Evolutionary conservation across 2,113 vertebrate genomes (phyloP).

Genomic region (Mormyrus lacerda): DNA sequence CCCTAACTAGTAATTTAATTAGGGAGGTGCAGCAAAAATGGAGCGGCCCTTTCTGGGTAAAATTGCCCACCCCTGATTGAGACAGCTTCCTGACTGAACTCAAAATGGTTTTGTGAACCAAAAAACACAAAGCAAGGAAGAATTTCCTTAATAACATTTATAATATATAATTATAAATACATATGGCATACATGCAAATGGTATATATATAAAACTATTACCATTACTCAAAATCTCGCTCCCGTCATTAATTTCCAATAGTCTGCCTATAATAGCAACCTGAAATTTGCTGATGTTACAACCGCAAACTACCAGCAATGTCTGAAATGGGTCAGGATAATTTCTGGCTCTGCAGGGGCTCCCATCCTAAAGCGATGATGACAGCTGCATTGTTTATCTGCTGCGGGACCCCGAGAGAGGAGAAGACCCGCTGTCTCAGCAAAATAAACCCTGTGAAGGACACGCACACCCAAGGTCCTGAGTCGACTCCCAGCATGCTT

Average conservation of each 20-base stretch:
- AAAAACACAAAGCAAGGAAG: neutral
- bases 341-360: neutral
- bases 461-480: neutral
- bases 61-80: neutral
- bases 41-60: neutral
- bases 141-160: neutral
- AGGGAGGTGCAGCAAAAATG: neutral
- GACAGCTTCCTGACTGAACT: neutral
- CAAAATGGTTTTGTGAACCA: neutral
- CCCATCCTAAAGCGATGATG: neutral
- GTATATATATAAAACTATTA: neutral
- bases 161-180: conserved; percentile 8
- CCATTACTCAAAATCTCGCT: neutral
- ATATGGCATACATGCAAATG: neutral
- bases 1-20: neutral
- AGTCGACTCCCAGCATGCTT: neutral
- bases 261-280: conserved; percentile 5
- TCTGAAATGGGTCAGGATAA: neutral
- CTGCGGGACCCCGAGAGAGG: neutral
- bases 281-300: neutral
- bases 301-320: neutral
- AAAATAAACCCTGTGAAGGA: neutral
- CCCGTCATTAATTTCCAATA: neutral
- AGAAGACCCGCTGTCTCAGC: neutral
- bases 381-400: neutral